phyloP scores from a whole-genome alignment of 2,888 invertebrate species.

The Oscheius myriophilus region DNA sequence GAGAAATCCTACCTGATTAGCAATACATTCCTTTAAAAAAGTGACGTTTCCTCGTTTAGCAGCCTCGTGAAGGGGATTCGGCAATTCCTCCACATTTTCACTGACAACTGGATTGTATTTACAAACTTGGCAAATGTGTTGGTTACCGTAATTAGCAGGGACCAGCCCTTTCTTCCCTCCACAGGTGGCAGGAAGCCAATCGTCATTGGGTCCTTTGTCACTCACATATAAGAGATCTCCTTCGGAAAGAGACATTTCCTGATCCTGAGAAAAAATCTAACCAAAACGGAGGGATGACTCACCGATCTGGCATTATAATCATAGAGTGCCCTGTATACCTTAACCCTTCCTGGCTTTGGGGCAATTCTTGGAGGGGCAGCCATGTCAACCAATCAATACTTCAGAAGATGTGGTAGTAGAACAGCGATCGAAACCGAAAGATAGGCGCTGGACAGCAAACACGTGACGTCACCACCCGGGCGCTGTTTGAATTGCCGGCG shows the following conservation, averaged over 20 bases:
- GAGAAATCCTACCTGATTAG: constrained; percentile 74
- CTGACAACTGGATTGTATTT: constrained; percentile 51
- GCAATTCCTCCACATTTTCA: constrained; percentile 74
- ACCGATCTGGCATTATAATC: constrained; percentile 59
- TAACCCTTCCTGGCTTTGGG: constrained; percentile 66
- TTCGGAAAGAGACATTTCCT: constrained; percentile 78
- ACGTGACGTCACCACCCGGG: constrained; percentile 14
- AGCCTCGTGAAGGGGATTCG: constrained; percentile 78
- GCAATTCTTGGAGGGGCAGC: constrained; percentile 55
- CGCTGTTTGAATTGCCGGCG: constrained; percentile 20
- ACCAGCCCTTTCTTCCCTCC: constrained; percentile 58
- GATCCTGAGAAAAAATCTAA: constrained; percentile 33
- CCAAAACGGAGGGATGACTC: constrained; percentile 13
- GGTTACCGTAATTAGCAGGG: constrained; percentile 55
- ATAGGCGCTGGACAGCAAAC: constrained; percentile 17
- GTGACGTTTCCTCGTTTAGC: constrained; percentile 78
- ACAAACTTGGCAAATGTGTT: not conserved
- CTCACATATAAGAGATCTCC: constrained; percentile 74
- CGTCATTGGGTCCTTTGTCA: constrained; percentile 58
- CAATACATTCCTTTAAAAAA: constrained; percentile 77
- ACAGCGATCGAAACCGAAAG: constrained; percentile 8
- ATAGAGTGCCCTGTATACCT: constrained; percentile 60
- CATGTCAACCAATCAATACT: not conserved
- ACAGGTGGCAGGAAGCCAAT: constrained; percentile 57
- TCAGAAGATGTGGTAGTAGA: not conserved